These are phyloP conservation scores for Rhincodon typus DNA, from an alignment of 2,797 vertebrate species.

Conservation along the genomic window DNA sequence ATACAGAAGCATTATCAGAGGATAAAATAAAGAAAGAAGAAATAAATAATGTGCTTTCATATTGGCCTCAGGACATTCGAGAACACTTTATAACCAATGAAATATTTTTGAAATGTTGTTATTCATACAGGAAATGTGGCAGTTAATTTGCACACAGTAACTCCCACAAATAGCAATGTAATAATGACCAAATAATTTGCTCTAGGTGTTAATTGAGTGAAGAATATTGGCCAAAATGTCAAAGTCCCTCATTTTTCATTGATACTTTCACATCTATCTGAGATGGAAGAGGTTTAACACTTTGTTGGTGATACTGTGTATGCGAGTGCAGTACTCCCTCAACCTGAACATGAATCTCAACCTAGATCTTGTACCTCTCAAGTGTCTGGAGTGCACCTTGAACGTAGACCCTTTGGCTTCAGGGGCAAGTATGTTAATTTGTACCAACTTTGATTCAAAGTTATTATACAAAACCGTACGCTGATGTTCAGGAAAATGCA, in stretches of 20 bases:
- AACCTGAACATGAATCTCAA: too few species aligned
- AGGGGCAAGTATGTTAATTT: not conserved
- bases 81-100: not conserved
- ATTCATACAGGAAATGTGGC: not conserved
- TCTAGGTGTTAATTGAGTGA: not conserved
- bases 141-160: not conserved
- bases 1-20: not conserved
- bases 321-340: not conserved
- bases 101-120: not conserved
- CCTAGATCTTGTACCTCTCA: too few species aligned
- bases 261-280: not conserved
- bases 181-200: not conserved
- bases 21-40: not conserved
- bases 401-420: not conserved
- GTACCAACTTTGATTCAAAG: not conserved
- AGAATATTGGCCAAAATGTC: not conserved
- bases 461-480: not conserved
- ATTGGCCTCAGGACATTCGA: too few species aligned
- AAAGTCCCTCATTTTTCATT: not conserved
- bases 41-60: not conserved
- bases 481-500: not conserved
- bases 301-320: not conserved
- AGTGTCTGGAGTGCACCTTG: not conserved
- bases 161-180: not conserved
- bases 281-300: not conserved